phyloP scores from a whole-genome alignment of 2,113 vertebrate species.

The Zootoca vivipara region DNA sequence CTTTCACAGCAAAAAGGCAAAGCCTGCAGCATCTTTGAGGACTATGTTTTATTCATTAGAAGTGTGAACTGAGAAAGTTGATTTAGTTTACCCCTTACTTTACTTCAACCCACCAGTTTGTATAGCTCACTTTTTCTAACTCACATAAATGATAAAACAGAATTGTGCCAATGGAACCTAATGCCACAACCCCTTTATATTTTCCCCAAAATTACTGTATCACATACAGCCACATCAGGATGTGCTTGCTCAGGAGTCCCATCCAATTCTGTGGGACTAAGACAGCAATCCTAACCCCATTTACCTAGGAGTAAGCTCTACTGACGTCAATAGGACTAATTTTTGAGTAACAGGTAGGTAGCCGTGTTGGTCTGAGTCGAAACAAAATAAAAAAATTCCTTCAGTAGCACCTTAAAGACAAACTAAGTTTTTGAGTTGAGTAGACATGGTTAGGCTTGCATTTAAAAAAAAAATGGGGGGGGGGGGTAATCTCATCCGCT shows the following conservation, averaged over 20 bases:
- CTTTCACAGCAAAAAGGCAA: not conserved
- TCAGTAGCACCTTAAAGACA: too few relatives aligned
- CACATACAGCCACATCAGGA: not conserved
- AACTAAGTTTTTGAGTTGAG: too few relatives aligned
- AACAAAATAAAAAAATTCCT: too few relatives aligned
- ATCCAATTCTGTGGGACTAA: not conserved
- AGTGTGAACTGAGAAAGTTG: not conserved
- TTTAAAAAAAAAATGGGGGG: too few relatives aligned
- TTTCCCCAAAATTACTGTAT: not conserved
- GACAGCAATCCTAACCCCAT: too few relatives aligned
- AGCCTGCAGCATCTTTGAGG: not conserved
- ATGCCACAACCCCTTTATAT: not conserved
- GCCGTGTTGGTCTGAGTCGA: too few relatives aligned
- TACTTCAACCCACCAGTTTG: not conserved
- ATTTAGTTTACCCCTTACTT: too few relatives aligned
- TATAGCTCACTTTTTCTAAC: not conserved
- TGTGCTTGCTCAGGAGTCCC: not conserved
- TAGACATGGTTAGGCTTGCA: not conserved
- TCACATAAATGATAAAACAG: not conserved
- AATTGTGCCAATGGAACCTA: not conserved
- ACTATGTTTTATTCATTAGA: not conserved
- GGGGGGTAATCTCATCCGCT: not conserved
- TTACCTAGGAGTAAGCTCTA: not conserved
- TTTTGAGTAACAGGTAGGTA: too few relatives aligned
- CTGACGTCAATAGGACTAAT: not conserved